Evolutionary conservation across 2,113 vertebrate species (phyloP).

Genomic region (Gymnogyps californianus): DNA sequence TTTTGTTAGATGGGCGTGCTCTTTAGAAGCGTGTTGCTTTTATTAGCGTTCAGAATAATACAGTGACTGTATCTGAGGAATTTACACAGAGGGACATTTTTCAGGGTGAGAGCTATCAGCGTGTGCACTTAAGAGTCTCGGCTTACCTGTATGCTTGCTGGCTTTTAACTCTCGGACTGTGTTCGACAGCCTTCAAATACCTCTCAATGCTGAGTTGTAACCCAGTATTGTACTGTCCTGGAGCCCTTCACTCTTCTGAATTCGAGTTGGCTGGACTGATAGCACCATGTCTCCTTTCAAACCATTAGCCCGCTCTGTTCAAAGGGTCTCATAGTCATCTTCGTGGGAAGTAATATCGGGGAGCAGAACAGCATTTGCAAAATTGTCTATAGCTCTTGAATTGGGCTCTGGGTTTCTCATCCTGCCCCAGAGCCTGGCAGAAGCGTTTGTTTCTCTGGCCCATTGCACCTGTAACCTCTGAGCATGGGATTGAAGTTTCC

Average conservation of each 20-base stretch:
- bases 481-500: too few relatives aligned
- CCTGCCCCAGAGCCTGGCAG: neutral
- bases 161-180: neutral
- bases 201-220: too few relatives aligned
- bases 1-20: neutral
- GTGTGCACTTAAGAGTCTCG: neutral
- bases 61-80: neutral
- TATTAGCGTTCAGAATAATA: neutral
- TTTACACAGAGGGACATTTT: neutral
- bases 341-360: neutral
- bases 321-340: neutral
- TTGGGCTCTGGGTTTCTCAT: neutral
- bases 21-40: neutral
- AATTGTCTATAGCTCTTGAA: neutral
- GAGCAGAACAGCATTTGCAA: neutral
- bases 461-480: neutral
- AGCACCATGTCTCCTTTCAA: neutral
- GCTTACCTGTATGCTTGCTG: accelerated
- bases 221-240: too few relatives aligned
- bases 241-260: neutral
- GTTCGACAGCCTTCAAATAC: neutral
- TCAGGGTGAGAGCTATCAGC: neutral
- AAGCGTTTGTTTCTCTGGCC: accelerated
- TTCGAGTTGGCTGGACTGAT: neutral
- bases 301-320: neutral